Evolutionary conservation across 2,797 vertebrate species (phyloP), one percentile per base, ranked within the genome.

Genomic region (Cyclopterus lumpus): DNA sequence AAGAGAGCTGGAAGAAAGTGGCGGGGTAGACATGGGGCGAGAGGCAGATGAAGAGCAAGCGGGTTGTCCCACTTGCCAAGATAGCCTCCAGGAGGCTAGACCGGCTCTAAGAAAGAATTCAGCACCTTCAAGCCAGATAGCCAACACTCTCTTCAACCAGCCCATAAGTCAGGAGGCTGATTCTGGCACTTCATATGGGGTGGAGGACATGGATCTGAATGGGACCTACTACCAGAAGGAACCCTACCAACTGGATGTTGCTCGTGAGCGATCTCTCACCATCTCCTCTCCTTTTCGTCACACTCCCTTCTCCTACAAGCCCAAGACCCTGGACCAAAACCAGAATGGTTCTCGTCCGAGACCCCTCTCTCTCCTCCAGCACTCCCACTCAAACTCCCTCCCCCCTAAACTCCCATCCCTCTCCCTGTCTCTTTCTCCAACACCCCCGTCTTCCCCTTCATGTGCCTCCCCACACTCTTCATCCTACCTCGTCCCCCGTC

Each of bases 231-330:
- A 91, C 83, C 91, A 92, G 76, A 92, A 88, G 76, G 93, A 93
- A 9, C 38, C 89, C 0, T 95, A 91, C 83, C 81, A 90, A 3
- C 57, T 83, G 40, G 94, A 95, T 2, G 75, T 92, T 2, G 67
- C 89, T 48, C 93, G 95, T 1, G 95, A 95, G 57, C 90, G 95
- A 57, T 51, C 95, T 3, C 93, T 95, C 63, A 95, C 95, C 75
- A 95, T 96, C 83, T 95, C 95, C 18, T 95, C 95, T 12, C 95
- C 95, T 4, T 95, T 95, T 70, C 93, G 95, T 42, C 95, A 94
- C 77, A 88, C 93, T 22, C 94, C 94, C 3, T 95, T 95, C 74
- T 92, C 93, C 22, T 89, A 88, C 79, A 96, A 95, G 82, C 71
- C 91, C 76, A 95, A 95, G 81, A 84, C 86, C 26, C 72, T 92